These are phyloP conservation scores for Neosilurus hyrtlii DNA, from an alignment of 2,797 vertebrate genomes.

Conservation along the genomic window DNA sequence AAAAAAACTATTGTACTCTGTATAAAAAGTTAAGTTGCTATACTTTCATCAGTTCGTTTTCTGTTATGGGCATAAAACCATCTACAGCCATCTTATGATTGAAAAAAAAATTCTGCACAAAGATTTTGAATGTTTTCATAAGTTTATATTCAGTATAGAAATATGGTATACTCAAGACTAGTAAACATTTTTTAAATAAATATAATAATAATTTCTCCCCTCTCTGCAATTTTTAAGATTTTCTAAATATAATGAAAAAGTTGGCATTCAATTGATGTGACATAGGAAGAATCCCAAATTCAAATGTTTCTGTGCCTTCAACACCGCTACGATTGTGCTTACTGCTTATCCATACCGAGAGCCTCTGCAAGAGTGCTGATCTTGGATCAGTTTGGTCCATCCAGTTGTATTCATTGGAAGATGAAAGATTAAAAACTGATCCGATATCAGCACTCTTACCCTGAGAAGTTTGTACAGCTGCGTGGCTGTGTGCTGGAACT, in stretches of 20 bases:
- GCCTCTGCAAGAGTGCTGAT: conserved; percentile 38
- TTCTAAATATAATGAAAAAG: conserved; percentile 19
- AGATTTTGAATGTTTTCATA: neutral
- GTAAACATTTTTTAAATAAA: conserved; percentile 40
- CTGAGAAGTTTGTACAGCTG: conserved; percentile 42
- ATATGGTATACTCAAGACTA: conserved; percentile 18
- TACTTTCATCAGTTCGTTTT: neutral
- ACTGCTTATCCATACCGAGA: conserved; percentile 3
- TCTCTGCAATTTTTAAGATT: conserved; percentile 17
- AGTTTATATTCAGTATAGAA: conserved; percentile 20
- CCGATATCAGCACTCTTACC: conserved; percentile 40
- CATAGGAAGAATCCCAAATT: conserved; percentile 21
- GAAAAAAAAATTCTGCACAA: neutral
- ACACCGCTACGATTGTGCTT: conserved; percentile 39
- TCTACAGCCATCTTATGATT: conserved; percentile 4
- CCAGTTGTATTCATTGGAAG: conserved; percentile 21
- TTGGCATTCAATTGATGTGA: neutral
- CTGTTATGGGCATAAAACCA: neutral
- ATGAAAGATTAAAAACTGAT: conserved; percentile 29
- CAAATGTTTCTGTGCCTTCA: conserved; percentile 24
- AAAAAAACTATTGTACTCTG: neutral
- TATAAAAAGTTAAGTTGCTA: neutral
- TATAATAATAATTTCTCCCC: conserved; percentile 16
- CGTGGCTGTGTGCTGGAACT: conserved; percentile 35
- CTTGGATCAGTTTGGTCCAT: conserved; percentile 29